Evolutionary conservation across 2,888 invertebrate species (phyloP).

Genomic region (Hanleya hanleyi): DNA sequence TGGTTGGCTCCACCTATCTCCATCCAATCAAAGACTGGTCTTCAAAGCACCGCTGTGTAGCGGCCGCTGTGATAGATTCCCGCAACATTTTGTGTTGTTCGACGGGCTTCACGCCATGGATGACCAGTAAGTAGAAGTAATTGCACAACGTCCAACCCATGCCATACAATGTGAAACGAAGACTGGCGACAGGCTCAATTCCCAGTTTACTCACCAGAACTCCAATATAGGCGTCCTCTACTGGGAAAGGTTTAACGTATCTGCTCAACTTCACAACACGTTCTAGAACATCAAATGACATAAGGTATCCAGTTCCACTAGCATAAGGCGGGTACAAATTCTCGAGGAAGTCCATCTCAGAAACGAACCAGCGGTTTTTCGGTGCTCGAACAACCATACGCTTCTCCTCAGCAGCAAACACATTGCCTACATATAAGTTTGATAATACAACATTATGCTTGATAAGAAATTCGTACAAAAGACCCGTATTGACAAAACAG

Average conservation of each 20-base stretch:
- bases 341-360: conserved; percentile 48
- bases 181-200: conserved; percentile 57
- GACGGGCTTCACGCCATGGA: conserved; percentile 59
- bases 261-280: conserved; percentile 49
- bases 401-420: conserved; percentile 43
- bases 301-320: conserved; percentile 69
- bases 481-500: conserved; percentile 63
- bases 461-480: conserved; percentile 50
- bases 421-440: conserved; percentile 64
- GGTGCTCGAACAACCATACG: conserved; percentile 61
- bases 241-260: conserved; percentile 61
- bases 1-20: too few species aligned
- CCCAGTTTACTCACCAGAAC: conserved; percentile 56
- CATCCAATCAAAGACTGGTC: too few species aligned
- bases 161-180: conserved; percentile 62
- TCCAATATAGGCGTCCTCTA: conserved; percentile 72
- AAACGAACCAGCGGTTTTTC: conserved; percentile 65
- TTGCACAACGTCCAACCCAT: conserved; percentile 66
- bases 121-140: conserved; percentile 65
- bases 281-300: conserved; percentile 61
- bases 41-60: too few species aligned
- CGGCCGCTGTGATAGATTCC: too few species aligned
- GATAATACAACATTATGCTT: conserved; percentile 33
- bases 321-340: conserved; percentile 67
- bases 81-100: conserved; percentile 52